phyloP scores from a whole-genome alignment of 2,888 invertebrate species.

The Himalopsyche tibetana region DNA sequence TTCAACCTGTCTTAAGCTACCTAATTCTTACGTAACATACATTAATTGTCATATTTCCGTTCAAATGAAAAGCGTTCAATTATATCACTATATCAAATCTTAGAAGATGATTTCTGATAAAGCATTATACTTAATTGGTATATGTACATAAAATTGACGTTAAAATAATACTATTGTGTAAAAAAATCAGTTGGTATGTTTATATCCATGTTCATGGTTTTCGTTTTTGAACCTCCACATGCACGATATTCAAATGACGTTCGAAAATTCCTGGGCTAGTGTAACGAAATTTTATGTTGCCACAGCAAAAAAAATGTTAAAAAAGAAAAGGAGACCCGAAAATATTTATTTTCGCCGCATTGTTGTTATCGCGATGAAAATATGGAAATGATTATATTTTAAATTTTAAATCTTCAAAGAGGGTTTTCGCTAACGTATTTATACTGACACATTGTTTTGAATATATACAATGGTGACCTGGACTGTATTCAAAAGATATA shows the following conservation, averaged over 20 bases:
- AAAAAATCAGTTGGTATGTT: too few species aligned
- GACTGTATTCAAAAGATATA: neutral
- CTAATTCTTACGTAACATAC: too few species aligned
- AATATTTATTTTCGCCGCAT: neutral
- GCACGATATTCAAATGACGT: neutral
- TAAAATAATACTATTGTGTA: too few species aligned
- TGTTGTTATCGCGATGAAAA: conserved; percentile 17
- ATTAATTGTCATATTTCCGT: too few species aligned
- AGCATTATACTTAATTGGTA: too few species aligned
- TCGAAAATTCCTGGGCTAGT: neutral
- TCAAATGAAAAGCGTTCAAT: too few species aligned
- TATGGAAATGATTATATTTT: conserved; percentile 8
- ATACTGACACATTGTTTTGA: neutral
- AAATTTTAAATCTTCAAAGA: neutral
- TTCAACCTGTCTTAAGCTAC: too few species aligned
- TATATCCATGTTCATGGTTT: too few species aligned
- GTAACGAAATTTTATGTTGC: neutral
- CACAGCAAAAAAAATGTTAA: neutral
- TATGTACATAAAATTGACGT: too few species aligned
- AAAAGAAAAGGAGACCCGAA: neutral
- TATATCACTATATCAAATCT: too few species aligned
- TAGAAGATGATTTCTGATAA: too few species aligned
- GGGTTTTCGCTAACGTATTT: neutral
- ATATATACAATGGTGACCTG: neutral
- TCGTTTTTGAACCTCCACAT: too few species aligned